Percentiles rank a stretch among this genome's conserved stretches.
phyloP scores from a whole-genome alignment of 2,113 vertebrate species.

The Rattus rattus region DNA sequence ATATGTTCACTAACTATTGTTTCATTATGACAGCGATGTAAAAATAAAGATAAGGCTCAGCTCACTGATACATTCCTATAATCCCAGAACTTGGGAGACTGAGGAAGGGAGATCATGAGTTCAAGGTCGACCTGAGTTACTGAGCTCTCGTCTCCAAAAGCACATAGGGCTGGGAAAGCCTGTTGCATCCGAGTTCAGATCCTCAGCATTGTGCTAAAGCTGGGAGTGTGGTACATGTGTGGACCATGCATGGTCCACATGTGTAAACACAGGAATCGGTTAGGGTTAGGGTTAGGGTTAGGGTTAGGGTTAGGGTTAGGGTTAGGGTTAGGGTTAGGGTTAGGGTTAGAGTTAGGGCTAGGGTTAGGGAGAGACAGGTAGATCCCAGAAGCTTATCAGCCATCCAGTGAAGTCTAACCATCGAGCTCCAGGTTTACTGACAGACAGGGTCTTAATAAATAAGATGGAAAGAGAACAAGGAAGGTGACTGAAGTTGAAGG shows the following conservation, averaged over 20 bases:
- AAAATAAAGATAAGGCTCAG: background rate
- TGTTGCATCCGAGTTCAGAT: background rate
- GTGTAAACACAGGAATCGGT: too few relatives aligned
- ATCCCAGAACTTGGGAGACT: background rate
- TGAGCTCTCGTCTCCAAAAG: background rate
- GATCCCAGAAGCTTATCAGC: background rate
- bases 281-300: too few relatives aligned
- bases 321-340: too few relatives aligned
- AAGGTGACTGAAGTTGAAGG: background rate
- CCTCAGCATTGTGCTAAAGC: background rate
- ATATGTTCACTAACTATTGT: background rate
- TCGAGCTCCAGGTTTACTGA: background rate
- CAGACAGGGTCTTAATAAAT: background rate
- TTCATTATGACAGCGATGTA: background rate
- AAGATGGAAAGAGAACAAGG: too few relatives aligned
- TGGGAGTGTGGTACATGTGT: background rate
- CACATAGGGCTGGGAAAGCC: background rate
- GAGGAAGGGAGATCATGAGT: background rate
- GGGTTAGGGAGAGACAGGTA: background rate
- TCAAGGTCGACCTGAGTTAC: background rate
- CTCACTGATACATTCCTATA: background rate
- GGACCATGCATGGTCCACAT: too few relatives aligned
- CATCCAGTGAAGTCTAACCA: background rate
- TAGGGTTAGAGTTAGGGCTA: too few relatives aligned
- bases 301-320: background rate